Base-by-base conservation (phyloP, 2,113 vertebrate genomes). In the Nerophis ophidion region DNA sequence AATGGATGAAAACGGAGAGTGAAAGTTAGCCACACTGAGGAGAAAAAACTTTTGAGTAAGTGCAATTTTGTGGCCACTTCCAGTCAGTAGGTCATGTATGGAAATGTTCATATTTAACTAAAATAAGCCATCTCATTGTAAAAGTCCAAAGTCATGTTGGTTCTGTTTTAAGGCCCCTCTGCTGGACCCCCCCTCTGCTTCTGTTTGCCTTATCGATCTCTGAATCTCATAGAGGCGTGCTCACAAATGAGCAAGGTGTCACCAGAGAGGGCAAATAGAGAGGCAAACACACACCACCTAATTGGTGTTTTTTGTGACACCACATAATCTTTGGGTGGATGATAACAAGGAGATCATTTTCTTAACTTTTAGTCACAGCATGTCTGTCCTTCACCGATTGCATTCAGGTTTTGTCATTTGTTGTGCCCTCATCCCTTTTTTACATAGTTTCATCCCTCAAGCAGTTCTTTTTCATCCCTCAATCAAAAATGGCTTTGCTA, bases 191-290 rank as follows among this genome's bases (percentile, higher is more conserved):
- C 49, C 13, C 54, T 67, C 36, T 40, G 57, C 72, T 67, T 74
- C 60, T 80, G 49, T 86, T 87, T 83, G 74, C 75, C 71, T 60
- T 10, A 86, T 87, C 76, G 82, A 87, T 87, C 60, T 16, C 64
- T 77, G 82, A 80, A 84, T 86, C 77, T 84, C 72, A 80, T 83
- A 79, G 61, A 81, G 72, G 74, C 55, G 59, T 71, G 82, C 82
- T 83, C 55, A 71, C 77, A 84, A 86, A 84, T 84, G 83, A 85
- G 77, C 84, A 83, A 72, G 66, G 81, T 86, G 86, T 84, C 84
- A 82, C 83, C 65, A 68, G 7, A 68, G 74, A 75, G 81, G 83
- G 86, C 81, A 81, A 81, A 83, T 80, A 79, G 81, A 76, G 66
- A 69, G 16, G 48, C 50, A 46, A 56, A 36, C 26, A 5, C 57